Evolutionary conservation across 1,140 invertebrate genomes (phyloP), one percentile per base, ranked within the genome.

Genomic region (Episyrphus balteatus): DNA sequence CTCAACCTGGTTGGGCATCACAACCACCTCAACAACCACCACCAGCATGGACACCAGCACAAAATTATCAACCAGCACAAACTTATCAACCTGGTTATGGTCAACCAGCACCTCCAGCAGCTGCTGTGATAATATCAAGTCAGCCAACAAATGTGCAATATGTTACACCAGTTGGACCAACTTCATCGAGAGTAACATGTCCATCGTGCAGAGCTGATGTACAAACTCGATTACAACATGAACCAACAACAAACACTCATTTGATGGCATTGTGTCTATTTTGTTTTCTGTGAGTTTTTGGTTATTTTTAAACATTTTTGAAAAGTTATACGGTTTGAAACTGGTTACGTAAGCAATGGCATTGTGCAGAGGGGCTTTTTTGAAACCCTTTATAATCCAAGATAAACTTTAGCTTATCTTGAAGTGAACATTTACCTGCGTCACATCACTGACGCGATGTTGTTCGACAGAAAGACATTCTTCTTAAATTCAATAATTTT

Each of bases 1-100:
- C 76, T 6, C 76, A 78, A 56, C 72, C 76, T 0, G 64, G 68
- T 9, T 61, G 70, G 0, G 70, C 42, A 57, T 72, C 66, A 1
- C 60, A 62, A 36, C 71, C 62, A 12, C 74, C 56, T 17, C 51
- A 47, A 0, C 75, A 74, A 0, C 51, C 49, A 44, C 79, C 70
- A n/a, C 64, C 59, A 7, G 47, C 37, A 7, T 49, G 40, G 44
- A 43, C 37, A 31, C 46, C 49, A n/a, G 50, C 44, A 6, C 13
- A 45, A 3, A 56, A 56, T 21, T 66, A 50, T 48, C 58, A 54
- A 15, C 62, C 59, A 14, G 59, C 59, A 21, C 59, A 62, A n/a
- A 8, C 12, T 8, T 33, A 12, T 12, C 7, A 33, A 33, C 12
- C 32, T 8, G 12, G 32, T 7, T 33, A n/a, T n/a, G n/a, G 60